Percentiles rank a stretch among this genome's conserved stretches.
phyloP scores from a whole-genome alignment of 2,797 vertebrate genomes.

The Centroberyx gerrardi region DNA sequence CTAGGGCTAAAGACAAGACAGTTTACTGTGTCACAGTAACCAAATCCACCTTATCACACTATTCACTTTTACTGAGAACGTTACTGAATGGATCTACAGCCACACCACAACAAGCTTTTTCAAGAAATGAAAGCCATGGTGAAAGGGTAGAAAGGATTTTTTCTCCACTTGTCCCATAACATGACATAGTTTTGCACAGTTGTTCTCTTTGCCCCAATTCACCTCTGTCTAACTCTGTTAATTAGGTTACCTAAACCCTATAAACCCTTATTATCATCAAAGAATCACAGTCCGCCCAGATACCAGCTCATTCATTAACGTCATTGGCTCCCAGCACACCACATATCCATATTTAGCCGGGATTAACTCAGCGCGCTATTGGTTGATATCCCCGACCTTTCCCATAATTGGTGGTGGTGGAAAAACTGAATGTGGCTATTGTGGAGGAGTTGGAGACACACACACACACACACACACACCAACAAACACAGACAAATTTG shows the following conservation, averaged over 20 bases:
- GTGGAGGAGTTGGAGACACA: not conserved
- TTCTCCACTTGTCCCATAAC: slow-evolving; percentile 11
- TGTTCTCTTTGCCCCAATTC: slow-evolving; percentile 10
- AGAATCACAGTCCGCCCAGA: slow-evolving; percentile 16
- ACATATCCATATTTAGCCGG: slow-evolving; percentile 31
- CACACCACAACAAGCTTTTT: no score
- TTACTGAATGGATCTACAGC: no score
- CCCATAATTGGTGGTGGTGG: not conserved
- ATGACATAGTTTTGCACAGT: not conserved
- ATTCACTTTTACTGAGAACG: no score
- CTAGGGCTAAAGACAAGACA: no score
- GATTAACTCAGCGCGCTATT: slow-evolving; percentile 11
- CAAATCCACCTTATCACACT: no score
- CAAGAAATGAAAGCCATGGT: no score
- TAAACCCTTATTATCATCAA: slow-evolving; percentile 38
- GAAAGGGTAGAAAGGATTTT: not conserved
- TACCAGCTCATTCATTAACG: slow-evolving; percentile 5
- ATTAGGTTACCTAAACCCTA: slow-evolving; percentile 46
- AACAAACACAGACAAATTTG: no score
- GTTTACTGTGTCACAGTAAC: no score
- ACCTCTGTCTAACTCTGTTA: slow-evolving; percentile 7
- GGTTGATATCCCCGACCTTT: slow-evolving; percentile 29
- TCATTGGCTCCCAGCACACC: not conserved
- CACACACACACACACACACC: no score
- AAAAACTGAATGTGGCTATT: not conserved